Evolutionary conservation across 2,113 vertebrate genomes (phyloP).

Genomic region (Brachyhypopomus gauderio): DNA sequence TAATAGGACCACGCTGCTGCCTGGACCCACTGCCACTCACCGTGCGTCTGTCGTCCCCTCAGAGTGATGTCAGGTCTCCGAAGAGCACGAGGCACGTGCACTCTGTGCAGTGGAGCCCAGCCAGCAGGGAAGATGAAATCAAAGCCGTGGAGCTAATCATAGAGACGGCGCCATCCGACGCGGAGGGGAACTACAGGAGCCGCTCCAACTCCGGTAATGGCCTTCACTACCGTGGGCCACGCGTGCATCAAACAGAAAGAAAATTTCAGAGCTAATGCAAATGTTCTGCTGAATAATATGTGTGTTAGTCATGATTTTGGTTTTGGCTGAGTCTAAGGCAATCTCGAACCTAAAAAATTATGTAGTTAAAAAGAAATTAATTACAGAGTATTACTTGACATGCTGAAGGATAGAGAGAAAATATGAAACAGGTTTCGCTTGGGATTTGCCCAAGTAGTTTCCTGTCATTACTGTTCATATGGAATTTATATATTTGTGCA

Average conservation of each 20-base stretch:
- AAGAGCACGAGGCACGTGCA: conserved; percentile 85
- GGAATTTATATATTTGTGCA: too few species aligned
- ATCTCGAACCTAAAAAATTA: neutral
- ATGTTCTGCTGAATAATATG: neutral
- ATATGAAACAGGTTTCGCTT: neutral
- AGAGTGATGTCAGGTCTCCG: conserved; percentile 90
- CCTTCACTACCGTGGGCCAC: neutral
- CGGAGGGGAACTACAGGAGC: conserved; percentile 74
- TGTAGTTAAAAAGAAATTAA: neutral
- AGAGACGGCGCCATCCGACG: conserved; percentile 73
- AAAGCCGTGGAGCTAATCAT: conserved; percentile 86
- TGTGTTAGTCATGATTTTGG: too few species aligned
- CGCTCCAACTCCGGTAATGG: conserved; percentile 79
- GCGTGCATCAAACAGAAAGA: neutral
- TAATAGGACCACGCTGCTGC: neutral
- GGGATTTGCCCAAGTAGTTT: too few species aligned
- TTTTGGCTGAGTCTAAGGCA: neutral
- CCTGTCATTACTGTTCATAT: too few species aligned
- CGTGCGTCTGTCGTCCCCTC: conserved; percentile 42
- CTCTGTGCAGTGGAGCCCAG: conserved; percentile 76
- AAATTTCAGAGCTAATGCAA: too few species aligned
- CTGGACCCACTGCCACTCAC: neutral
- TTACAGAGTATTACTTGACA: neutral
- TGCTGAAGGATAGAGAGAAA: neutral
- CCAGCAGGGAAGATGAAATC: conserved; percentile 81